phyloP scores from a whole-genome alignment of 2,113 vertebrate genomes.

The Antechinus flavipes region DNA sequence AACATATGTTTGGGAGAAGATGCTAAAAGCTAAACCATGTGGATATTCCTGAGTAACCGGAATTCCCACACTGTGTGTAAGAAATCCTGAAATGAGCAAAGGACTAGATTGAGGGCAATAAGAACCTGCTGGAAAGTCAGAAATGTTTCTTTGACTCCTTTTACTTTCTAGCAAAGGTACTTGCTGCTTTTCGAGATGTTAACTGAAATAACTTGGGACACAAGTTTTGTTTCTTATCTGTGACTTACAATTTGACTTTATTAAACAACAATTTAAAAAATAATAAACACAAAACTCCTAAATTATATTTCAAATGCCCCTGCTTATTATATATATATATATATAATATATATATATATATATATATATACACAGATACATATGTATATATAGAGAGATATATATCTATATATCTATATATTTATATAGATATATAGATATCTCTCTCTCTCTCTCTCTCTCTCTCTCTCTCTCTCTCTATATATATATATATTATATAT shows the following conservation, averaged over 20 bases:
- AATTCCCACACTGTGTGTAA: not conserved
- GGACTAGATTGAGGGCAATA: not conserved
- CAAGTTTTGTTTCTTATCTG: not conserved
- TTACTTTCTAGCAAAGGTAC: not conserved
- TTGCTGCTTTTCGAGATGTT: not conserved
- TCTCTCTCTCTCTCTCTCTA: too few species aligned
- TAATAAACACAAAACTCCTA: not conserved
- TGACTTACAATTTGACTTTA: not conserved
- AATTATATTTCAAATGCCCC: not conserved
- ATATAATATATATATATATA: too few species aligned
- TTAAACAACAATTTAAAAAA: not conserved
- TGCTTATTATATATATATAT: not conserved
- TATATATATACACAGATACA: too few species aligned
- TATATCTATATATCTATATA: too few species aligned
- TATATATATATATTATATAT: too few species aligned
- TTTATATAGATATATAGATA: too few species aligned
- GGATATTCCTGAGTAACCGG: not conserved
- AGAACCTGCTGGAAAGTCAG: not conserved
- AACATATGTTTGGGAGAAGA: not conserved
- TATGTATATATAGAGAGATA: too few species aligned
- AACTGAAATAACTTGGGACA: not conserved
- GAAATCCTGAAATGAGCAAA: not conserved
- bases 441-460: too few species aligned
- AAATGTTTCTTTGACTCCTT: not conserved
- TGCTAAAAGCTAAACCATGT: not conserved